Percentiles rank a stretch among this genome's conserved stretches.
These are phyloP conservation scores for Epinephelus coioides DNA, from an alignment of 2,797 vertebrate genomes.

Conservation along the genomic window DNA sequence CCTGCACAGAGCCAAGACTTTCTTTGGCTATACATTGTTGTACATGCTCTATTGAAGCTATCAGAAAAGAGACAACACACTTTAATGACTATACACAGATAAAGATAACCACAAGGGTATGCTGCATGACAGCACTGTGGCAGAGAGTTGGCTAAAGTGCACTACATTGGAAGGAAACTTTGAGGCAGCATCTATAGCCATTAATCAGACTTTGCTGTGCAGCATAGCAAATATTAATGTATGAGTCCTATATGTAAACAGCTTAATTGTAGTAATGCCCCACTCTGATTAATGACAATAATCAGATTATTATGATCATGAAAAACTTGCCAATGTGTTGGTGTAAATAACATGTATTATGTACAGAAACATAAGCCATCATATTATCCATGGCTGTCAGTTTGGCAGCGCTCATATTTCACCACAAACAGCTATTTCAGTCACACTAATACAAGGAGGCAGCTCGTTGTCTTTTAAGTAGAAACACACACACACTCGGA, in stretches of 20 bases:
- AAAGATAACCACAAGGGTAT: background rate
- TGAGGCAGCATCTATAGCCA: background rate
- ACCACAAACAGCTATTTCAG: constrained; percentile 36
- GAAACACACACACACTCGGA: constrained; percentile 23
- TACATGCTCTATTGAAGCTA: background rate
- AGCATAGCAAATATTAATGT: constrained; percentile 22
- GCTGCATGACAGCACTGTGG: background rate
- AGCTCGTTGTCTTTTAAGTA: constrained; percentile 40
- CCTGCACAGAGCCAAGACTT: too few species aligned
- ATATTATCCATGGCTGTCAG: constrained; percentile 24
- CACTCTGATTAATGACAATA: constrained; percentile 36
- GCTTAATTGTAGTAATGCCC: constrained; percentile 13
- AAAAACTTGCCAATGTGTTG: background rate
- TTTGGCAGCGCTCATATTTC: constrained; percentile 29
- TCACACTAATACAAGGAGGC: constrained; percentile 48
- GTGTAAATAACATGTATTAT: constrained; percentile 3
- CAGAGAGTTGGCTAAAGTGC: background rate
- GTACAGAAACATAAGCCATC: constrained; percentile 6
- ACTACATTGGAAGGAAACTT: background rate
- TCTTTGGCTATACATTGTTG: background rate
- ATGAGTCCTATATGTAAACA: background rate
- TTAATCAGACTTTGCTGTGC: background rate
- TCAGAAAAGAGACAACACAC: background rate
- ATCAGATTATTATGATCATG: constrained; percentile 6
- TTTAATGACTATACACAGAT: background rate